A percentile compares a stretch with the other conserved stretches of the same genome.
Evolutionary conservation across 2,888 invertebrate species (phyloP).

Genomic region (Dascillus cervinus): DNA sequence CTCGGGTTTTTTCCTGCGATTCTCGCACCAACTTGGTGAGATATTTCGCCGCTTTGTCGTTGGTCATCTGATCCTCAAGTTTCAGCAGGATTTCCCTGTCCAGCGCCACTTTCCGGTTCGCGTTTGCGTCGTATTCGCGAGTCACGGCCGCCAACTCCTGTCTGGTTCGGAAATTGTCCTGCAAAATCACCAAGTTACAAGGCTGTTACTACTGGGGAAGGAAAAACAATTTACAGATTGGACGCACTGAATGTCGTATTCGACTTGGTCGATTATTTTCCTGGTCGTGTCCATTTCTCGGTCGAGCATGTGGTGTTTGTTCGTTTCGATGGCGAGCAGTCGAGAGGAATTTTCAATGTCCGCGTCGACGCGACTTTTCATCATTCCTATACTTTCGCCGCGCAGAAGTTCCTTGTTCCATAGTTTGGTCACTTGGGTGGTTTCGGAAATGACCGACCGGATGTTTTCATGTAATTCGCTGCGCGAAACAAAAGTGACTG

Average conservation of each 20-base stretch:
- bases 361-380: constrained; percentile 50
- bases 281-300: constrained; percentile 48
- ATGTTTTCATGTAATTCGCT: constrained; percentile 47
- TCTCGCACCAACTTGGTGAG: constrained; percentile 45
- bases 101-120: constrained; percentile 47
- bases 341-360: constrained; percentile 48
- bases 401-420: constrained; percentile 57
- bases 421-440: constrained; percentile 61
- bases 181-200: too few species aligned
- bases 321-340: constrained; percentile 46
- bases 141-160: constrained; percentile 13
- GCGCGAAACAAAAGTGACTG: too few species aligned
- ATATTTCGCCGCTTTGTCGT: constrained; percentile 56
- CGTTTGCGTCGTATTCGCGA: constrained; percentile 46
- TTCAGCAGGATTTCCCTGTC: constrained; percentile 59
- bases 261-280: constrained; percentile 53
- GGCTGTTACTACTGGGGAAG: too few species aligned
- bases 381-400: constrained; percentile 55
- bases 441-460: constrained; percentile 40
- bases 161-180: too few species aligned
- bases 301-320: constrained; percentile 47
- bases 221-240: too few species aligned
- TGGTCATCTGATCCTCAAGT: constrained; percentile 59
- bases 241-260: constrained; percentile 54
- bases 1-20: constrained; percentile 42